Evolutionary conservation across 1,140 invertebrate genomes (phyloP).

Genomic region (Mactra quadrangularis): DNA sequence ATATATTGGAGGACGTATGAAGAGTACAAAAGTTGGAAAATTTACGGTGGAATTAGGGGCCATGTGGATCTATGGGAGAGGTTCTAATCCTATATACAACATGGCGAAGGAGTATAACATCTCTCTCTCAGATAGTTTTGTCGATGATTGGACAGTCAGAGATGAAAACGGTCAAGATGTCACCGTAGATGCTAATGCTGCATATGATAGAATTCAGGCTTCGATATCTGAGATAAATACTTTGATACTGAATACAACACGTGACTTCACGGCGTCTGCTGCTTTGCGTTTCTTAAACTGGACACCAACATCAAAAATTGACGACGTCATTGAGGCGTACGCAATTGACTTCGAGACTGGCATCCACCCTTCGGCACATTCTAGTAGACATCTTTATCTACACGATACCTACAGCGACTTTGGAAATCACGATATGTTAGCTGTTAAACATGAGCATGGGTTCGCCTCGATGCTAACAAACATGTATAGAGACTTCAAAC

Average conservation of each 20-base stretch:
- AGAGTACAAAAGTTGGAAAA: not conserved
- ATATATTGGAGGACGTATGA: constrained; percentile 27
- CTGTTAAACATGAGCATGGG: constrained; percentile 27
- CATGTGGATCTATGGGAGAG: constrained; percentile 51
- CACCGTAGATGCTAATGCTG: constrained; percentile 7
- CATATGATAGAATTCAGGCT: not conserved
- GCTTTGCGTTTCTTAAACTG: constrained; percentile 30
- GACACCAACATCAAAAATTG: constrained; percentile 22
- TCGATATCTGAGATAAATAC: not conserved
- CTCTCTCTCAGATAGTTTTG: not conserved
- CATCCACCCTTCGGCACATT: not conserved
- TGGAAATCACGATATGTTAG: constrained; percentile 19
- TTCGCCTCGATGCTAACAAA: constrained; percentile 19
- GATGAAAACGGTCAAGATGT: constrained; percentile 35
- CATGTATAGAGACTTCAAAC: constrained; percentile 5
- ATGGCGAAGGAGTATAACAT: constrained; percentile 29
- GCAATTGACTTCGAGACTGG: constrained; percentile 38
- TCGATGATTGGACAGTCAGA: constrained; percentile 36
- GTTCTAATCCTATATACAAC: constrained; percentile 41
- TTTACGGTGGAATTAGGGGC: constrained; percentile 49
- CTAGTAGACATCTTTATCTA: constrained; percentile 18
- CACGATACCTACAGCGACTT: constrained; percentile 19
- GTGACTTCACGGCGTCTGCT: constrained; percentile 35
- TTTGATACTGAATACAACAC: not conserved
- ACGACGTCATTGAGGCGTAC: constrained; percentile 41